Conservation (phyloP, 2,888 invertebrate genomes). For the Spodoptera littoralis region DNA sequence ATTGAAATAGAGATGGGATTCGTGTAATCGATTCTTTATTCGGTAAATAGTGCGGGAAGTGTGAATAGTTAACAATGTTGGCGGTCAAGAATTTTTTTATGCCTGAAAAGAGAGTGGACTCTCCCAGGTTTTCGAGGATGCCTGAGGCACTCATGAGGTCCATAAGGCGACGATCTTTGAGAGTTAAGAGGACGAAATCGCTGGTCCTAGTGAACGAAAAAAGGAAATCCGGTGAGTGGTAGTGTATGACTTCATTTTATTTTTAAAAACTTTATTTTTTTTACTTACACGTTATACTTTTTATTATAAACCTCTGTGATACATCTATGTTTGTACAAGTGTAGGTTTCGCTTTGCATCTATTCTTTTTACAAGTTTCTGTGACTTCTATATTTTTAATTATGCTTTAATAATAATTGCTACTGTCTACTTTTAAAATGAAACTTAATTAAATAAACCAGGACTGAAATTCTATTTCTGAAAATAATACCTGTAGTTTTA, state of each 20-base stretch:
- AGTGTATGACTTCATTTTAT: conserved; percentile 71
- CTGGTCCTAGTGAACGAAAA: conserved; percentile 92
- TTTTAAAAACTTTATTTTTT: conserved; percentile 21
- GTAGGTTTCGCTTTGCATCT: too few species aligned
- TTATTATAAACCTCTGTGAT: too few species aligned
- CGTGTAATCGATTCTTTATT: conserved; percentile 41
- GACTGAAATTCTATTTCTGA: too few species aligned
- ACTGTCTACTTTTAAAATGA: too few species aligned
- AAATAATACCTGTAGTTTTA: too few species aligned
- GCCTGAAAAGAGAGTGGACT: conserved; percentile 90
- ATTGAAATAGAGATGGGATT: conserved; percentile 52
- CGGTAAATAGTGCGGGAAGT: conserved; percentile 39
- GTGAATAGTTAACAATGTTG: conserved; percentile 84
- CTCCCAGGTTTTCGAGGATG: conserved; percentile 90
- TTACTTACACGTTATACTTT: not conserved
- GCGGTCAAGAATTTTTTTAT: conserved; percentile 93
- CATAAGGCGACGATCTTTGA: conserved; percentile 91
- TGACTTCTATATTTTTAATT: too few species aligned
- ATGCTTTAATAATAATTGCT: too few species aligned
- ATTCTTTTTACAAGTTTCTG: too few species aligned
- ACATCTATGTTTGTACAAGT: too few species aligned
- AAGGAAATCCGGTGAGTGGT: conserved; percentile 93
- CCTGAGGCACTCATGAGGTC: conserved; percentile 93
- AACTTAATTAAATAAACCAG: too few species aligned
- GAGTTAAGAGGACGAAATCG: conserved; percentile 93